Evolutionary conservation across 2,888 invertebrate genomes (phyloP), one percentile per base, ranked within the genome.

Genomic region (Xylocampa areola): DNA sequence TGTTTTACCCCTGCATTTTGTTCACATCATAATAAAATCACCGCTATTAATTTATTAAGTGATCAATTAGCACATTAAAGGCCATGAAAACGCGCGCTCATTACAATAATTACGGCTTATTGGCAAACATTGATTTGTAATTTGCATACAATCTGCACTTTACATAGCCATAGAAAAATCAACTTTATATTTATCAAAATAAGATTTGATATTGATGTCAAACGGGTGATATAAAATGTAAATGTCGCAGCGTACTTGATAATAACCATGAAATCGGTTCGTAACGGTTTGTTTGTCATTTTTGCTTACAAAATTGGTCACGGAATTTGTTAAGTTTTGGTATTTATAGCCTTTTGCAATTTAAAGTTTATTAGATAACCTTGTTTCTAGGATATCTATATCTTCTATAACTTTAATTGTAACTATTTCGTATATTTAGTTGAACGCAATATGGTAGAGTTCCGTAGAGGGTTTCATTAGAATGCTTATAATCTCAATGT

Each of bases 11-110:
- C 23, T 7, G 8, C 21, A 41, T 49, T 40, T 57, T 59, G 36
- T 19, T 49, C 50, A 41, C 52, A 36, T 43, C 17, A 55, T 66
- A 57, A 62, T 53, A 53, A 66, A 59, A 54, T 73, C 32, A 48
- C 7, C 41, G 21, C 25, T 41, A 66, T 73, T 66, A 49, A 63
- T 68, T 69, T 68, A 68, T 27, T 57, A 72, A 73, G 57, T 72
- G 74, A 61, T 72, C 69, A 76, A 76, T 76, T 74, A 76, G 72
- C 76, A 67, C 74, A 57, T 67, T 67, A 74, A 66, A 66, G 63
- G 66, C 59, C 63, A 62, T 68, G 69, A 74, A 64, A 70, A 60
- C 50, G 61, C 53, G 48, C 70, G 43, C 64, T 76, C 63, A 75
- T 76, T 69, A 75, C 45, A 59, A 70, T 76, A 70, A 75, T 76